Conservation (phyloP, 2,113 vertebrate genomes). For the Pangasianodon gigas region DNA sequence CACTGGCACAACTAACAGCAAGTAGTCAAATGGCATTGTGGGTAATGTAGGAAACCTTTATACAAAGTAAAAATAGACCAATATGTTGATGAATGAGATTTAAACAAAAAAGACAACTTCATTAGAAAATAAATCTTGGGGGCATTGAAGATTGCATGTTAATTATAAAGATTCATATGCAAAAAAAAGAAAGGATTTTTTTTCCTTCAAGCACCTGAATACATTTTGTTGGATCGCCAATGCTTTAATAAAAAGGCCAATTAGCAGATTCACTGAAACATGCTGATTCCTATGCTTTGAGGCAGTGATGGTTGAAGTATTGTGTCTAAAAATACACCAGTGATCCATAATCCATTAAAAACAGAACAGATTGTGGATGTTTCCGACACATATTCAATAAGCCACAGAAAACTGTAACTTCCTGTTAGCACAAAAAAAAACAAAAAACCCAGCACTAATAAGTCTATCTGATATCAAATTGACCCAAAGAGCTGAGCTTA, state of each 20-base stretch:
- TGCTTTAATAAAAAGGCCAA: constrained; percentile 40
- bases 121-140: neutral
- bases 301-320: neutral
- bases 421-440: constrained; percentile 13
- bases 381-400: constrained; percentile 17
- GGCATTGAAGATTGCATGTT: neutral
- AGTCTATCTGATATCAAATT: constrained; percentile 20
- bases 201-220: constrained; percentile 24
- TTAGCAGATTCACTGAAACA: constrained; percentile 36
- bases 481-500: constrained; percentile 17
- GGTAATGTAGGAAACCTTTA: neutral
- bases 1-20: no score
- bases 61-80: neutral
- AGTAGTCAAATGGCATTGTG: neutral
- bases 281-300: neutral
- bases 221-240: constrained; percentile 33
- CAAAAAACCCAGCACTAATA: constrained; percentile 4
- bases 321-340: constrained; percentile 19
- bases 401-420: neutral
- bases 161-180: neutral
- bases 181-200: neutral
- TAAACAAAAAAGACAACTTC: neutral
- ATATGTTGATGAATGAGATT: neutral
- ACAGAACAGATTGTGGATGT: neutral
- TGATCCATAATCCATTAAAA: constrained; percentile 29